Conservation (phyloP, 1,140 invertebrate species). For the Drosophila ercepeae region DNA sequence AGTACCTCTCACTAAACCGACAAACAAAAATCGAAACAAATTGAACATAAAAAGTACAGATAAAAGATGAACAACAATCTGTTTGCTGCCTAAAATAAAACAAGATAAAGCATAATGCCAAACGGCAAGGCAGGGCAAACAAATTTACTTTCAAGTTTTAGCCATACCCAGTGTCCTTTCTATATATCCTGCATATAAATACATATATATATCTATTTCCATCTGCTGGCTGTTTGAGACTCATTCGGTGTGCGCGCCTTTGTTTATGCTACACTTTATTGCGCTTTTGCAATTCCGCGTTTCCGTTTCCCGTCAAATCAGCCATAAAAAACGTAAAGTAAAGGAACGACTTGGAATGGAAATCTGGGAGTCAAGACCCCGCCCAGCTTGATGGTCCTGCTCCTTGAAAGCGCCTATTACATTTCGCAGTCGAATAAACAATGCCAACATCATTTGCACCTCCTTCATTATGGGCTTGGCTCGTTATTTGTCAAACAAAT, state of each 20-base stretch:
- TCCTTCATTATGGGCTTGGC: conserved; percentile 78
- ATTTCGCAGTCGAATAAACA: conserved; percentile 82
- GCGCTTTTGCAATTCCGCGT: conserved; percentile 81
- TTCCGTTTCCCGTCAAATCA: conserved; percentile 81
- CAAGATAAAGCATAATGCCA: conserved; percentile 44
- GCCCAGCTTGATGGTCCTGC: conserved; percentile 34
- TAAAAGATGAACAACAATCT: conserved; percentile 39
- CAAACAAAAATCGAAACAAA: conserved; percentile 8
- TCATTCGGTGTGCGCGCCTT: conserved; percentile 72
- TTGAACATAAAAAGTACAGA: conserved; percentile 39
- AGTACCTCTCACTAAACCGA: background rate
- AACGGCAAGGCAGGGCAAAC: conserved; percentile 52
- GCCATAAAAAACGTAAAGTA: conserved; percentile 67
- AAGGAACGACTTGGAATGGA: conserved; percentile 14
- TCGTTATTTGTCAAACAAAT: conserved; percentile 81
- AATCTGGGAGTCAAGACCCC: conserved; percentile 68
- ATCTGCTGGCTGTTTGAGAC: conserved; percentile 20
- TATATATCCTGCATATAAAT: background rate
- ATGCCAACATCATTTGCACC: conserved; percentile 81
- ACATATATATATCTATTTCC: conserved; percentile 12
- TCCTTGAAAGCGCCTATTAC: conserved; percentile 70
- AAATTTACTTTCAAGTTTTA: conserved; percentile 80
- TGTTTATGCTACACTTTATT: conserved; percentile 82
- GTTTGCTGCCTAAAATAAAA: conserved; percentile 31
- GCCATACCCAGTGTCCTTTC: conserved; percentile 19